Base-by-base conservation (phyloP, 2,888 invertebrate species). In the Leptopilina drosophilae region DNA sequence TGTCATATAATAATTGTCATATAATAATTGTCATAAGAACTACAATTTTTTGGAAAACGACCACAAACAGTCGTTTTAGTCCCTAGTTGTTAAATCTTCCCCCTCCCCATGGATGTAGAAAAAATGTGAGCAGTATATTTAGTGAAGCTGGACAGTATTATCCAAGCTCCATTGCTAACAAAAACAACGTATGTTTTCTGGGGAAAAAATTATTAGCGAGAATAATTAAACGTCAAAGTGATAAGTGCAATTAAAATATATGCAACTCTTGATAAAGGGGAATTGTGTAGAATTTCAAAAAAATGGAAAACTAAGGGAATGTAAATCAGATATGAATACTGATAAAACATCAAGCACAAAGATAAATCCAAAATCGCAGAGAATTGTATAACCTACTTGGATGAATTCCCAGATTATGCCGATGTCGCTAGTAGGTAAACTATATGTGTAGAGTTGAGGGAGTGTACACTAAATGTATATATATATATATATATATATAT, bases 301-400 rank as follows among this genome's bases (percentile, higher is more conserved):
- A 64, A 4, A 64, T 40, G 14, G 11, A 9, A 64, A 26, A 40
- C 26, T 33, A 33, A 64, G 11, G 5, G 12, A 40, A 64, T 64
- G 40, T 26, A 64, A 40, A 64, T 64, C 64, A 64, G 64, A 64
- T 33, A 33, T 33, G 40, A 64, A 64, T 64, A 33, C 64, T 64
- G 66, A 46, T 67, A 67, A 15, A 67, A 67, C 46, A 67, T 67
- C 15, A 46, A 67, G 15, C 66, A 67, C 9, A 46, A 4, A 62
- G 20, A 69, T 69, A 69, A 69, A 53, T 69, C 49, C 59, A 83
- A 84, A 85, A 84, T 86, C 84, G 84, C 80, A 83, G 80, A 86
- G 83, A 87, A 86, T 84, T 82, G 81, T 82, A 85, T 84, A 87
- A 85, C 88, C 87, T 86, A 87, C 87, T 88, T 89, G 88, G 88